Evolutionary conservation across 1,140 invertebrate genomes (phyloP), one percentile per base, ranked within the genome.

Genomic region (Nasonia vitripennis): DNA sequence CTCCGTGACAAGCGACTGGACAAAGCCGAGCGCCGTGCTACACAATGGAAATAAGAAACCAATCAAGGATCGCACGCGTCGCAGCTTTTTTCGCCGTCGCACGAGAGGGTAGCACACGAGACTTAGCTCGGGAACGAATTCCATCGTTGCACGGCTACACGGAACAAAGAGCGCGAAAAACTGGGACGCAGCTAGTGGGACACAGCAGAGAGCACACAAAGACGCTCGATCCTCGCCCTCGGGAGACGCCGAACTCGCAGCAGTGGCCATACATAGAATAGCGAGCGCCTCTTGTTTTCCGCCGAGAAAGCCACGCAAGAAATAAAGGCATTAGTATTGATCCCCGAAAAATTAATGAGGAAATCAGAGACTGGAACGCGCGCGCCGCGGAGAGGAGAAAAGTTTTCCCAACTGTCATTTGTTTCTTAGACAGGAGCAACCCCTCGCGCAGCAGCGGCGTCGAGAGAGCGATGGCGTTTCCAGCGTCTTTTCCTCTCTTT

Each of bases 331-430:
- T 91, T 90, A 89, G 89, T 91, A 91, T 91, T 90, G 90, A 91
- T 91, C 89, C 78, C 75, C 87, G 88, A 89, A 89, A 91, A 91
- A 91, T 91, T 91, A 91, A 91, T 90, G 90, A 91, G 88, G 84
- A 89, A 91, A 91, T 91, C 90, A 91, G 90, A 90, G 90, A 91
- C 88, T 89, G 90, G 89, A 91, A 90, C 90, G 88, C 88, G 88
- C 41, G 51, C 70, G 77, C 78, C 87, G 51, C 70, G 84, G 86
- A 80, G 80, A 87, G 86, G 86, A 86, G 87, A 88, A 89, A 89
- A 90, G 90, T 88, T 87, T 91, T 89, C 86, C 88, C 86, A 91
- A 91, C 89, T 91, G 88, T 90, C 90, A 91, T 91, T 91, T 91
- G 89, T 91, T 90, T 90, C 88, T 88, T 81, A 73, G 87, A 34